Evolutionary conservation across 1,140 invertebrate genomes (phyloP), one percentile per base, ranked within the genome.

Genomic region (Temnothorax nylanderi): DNA sequence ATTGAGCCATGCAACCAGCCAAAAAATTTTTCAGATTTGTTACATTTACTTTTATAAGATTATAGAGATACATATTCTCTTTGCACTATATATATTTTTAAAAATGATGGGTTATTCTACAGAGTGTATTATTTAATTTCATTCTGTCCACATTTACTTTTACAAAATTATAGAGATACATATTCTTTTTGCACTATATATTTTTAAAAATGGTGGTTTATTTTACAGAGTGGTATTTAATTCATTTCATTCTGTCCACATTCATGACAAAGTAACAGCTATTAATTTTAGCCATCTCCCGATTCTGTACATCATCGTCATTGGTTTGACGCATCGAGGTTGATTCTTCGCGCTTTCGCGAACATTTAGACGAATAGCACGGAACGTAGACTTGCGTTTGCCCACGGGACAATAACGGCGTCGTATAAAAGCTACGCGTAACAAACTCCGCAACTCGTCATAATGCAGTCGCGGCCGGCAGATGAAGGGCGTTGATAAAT

Each of bases 371-470:
- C 49, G 44, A 64, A 26, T 3, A 21, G 47, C 18, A 56, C 56
- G 56, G n/a, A 7, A 47, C 77, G 87, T 86, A 91, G 75, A 85
- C 90, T 87, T 86, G 87, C 32, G 76, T 88, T 26, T 84, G 71
- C 56, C 67, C 62, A 74, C 44, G 81, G 90, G 76, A 94, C 91
- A 94, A 94, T 92, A 89, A 90, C 81, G 26, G 6, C 75, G 67
- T 85, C 51, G 49, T 64, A 58, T 92, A 92, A 92, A 92, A 84
- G 86, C 91, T 34, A 44, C 18, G 49, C 49, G 41, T 67, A 89
- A 92, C 91, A 89, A 92, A 93, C 88, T 69, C 90, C 80, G 90
- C 85, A 91, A 90, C 88, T 89, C 89, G 89, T 88, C 87, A 89
- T 88, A 90, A 92, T 88, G 87, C 60, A 75, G 72, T 37, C 32